phyloP scores from a whole-genome alignment of 2,888 invertebrate genomes.

The Xanthia togata region DNA sequence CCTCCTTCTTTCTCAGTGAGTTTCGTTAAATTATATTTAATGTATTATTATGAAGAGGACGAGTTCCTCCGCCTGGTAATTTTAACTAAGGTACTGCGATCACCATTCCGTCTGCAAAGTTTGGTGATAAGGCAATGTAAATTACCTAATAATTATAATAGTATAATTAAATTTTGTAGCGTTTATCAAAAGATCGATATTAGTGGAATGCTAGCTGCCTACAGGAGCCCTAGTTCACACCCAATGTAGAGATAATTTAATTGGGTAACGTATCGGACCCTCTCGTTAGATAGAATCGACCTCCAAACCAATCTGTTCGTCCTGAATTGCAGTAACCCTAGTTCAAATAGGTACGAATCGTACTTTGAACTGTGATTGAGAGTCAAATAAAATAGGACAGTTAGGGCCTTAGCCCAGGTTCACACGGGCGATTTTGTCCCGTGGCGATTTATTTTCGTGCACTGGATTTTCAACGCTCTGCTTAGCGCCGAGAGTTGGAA shows the following conservation, averaged over 20 bases:
- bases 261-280: constrained; percentile 46
- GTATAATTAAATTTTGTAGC: too few relatives aligned
- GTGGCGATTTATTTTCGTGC: too few relatives aligned
- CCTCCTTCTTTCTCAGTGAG: neutral
- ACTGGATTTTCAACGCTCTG: too few relatives aligned
- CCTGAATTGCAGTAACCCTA: constrained; percentile 47
- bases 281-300: constrained; percentile 50
- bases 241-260: constrained; percentile 38
- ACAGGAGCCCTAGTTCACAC: constrained; percentile 49
- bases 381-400: neutral
- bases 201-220: neutral
- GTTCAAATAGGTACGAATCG: constrained; percentile 17
- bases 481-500: too few relatives aligned
- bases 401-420: too few relatives aligned
- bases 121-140: neutral
- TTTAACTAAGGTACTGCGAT: neutral
- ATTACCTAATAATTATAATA: too few relatives aligned
- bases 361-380: neutral
- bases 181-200: neutral
- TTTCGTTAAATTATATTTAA: neutral
- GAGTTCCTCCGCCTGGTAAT: neutral
- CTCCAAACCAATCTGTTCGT: constrained; percentile 46
- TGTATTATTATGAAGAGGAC: neutral
- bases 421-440: too few relatives aligned
- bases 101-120: too few relatives aligned